Conservation (phyloP, 2,888 invertebrate genomes). For the Lithophane leautieri region DNA sequence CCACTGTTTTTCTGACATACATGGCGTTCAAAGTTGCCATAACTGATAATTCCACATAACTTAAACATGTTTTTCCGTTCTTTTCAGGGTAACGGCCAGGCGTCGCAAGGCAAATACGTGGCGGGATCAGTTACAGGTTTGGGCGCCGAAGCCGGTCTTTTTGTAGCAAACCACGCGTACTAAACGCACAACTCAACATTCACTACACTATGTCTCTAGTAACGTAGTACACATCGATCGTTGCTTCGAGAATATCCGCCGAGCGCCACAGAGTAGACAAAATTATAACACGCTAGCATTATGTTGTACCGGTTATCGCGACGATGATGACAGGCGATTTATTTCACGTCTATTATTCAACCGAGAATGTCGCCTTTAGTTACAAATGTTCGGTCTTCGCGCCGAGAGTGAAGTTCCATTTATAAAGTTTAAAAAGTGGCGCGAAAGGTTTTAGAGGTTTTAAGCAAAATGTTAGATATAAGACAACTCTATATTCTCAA, state of each 20-base stretch:
- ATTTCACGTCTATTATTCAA: slow-evolving; percentile 22
- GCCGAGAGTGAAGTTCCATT: slow-evolving; percentile 42
- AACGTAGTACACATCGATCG: slow-evolving; percentile 50
- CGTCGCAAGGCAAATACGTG: slow-evolving; percentile 97
- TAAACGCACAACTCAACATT: slow-evolving; percentile 87
- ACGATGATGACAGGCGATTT: not conserved
- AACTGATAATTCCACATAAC: not conserved
- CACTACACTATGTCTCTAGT: slow-evolving; percentile 54
- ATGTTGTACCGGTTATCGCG: slow-evolving; percentile 19
- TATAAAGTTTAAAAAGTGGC: slow-evolving; percentile 48
- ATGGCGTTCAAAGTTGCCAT: slow-evolving; percentile 1
- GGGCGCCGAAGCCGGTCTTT: slow-evolving; percentile 96
- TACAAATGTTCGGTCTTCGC: slow-evolving; percentile 20
- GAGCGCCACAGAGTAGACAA: slow-evolving; percentile 46
- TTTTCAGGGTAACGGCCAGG: slow-evolving; percentile 96
- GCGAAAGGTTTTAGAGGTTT: slow-evolving; percentile 46
- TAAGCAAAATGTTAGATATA: slow-evolving; percentile 51
- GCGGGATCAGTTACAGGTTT: slow-evolving; percentile 96
- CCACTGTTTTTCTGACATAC: not conserved
- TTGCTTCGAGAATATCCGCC: slow-evolving; percentile 40
- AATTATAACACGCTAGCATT: slow-evolving; percentile 46
- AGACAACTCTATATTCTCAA: slow-evolving; percentile 52
- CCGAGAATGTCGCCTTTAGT: slow-evolving; percentile 39
- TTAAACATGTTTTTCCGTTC: slow-evolving; percentile 40
- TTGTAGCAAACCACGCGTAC: slow-evolving; percentile 99